These are phyloP conservation scores for Bujurquina vittata DNA, from an alignment of 2,113 vertebrate genomes.

Conservation along the genomic window DNA sequence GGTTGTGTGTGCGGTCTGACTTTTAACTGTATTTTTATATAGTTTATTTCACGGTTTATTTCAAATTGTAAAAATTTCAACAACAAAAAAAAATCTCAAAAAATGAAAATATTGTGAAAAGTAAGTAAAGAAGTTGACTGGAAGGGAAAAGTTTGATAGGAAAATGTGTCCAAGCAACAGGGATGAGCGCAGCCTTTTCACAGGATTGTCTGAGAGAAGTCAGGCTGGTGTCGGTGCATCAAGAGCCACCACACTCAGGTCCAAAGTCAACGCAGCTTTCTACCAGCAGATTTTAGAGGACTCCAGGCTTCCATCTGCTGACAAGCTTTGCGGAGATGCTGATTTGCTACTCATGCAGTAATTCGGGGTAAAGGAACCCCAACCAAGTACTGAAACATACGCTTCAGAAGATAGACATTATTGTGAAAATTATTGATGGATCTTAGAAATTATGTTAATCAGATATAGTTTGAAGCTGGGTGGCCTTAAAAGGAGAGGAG, in stretches of 20 bases:
- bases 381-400: not conserved
- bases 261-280: too few relatives aligned
- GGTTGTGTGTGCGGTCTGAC: not conserved
- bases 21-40: not conserved
- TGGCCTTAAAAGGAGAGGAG: not conserved
- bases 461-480: not conserved
- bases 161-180: not conserved
- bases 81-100: too few relatives aligned
- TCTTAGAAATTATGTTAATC: not conserved
- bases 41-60: too few relatives aligned
- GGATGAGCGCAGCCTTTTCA: not conserved
- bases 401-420: not conserved
- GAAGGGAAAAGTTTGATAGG: not conserved
- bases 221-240: too few relatives aligned
- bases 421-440: not conserved
- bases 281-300: too few relatives aligned
- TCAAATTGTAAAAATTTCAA: too few relatives aligned
- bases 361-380: not conserved
- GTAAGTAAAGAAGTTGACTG: too few relatives aligned
- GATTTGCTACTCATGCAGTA: too few relatives aligned
- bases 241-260: too few relatives aligned
- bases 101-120: too few relatives aligned
- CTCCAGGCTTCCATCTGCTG: too few relatives aligned
- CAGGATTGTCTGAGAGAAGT: not conserved
- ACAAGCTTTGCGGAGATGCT: too few relatives aligned